These are phyloP conservation scores for Anser cygnoides DNA, from an alignment of 2,113 vertebrate genomes.

Conservation along the genomic window DNA sequence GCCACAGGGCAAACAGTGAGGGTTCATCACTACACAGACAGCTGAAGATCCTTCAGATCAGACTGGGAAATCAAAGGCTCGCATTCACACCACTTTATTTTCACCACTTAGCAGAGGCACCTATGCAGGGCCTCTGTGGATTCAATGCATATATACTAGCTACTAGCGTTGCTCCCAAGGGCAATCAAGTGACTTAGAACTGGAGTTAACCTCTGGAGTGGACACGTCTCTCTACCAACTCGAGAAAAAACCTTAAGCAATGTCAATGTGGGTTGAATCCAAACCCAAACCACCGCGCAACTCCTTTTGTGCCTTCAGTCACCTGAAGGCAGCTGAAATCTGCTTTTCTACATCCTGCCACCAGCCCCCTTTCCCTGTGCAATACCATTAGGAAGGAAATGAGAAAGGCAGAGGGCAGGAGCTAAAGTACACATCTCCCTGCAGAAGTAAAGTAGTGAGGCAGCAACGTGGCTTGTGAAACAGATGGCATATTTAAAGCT, in stretches of 20 bases:
- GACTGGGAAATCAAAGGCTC: not conserved
- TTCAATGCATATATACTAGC: rapidly evolving
- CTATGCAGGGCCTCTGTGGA: not conserved
- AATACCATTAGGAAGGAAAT: not conserved
- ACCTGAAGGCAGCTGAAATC: not conserved
- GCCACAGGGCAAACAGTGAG: not conserved
- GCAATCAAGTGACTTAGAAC: not conserved
- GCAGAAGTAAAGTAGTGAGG: not conserved
- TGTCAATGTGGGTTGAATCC: not conserved
- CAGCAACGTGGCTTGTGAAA: not conserved
- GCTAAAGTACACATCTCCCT: not conserved
- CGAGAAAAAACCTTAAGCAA: not conserved
- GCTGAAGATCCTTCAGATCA: not conserved
- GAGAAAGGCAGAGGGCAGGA: not conserved
- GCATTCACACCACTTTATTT: not conserved
- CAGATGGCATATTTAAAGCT: not conserved
- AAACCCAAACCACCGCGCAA: not conserved
- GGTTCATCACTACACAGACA: not conserved
- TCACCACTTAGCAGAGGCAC: not conserved
- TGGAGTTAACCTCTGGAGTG: not conserved
- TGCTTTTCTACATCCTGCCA: not conserved
- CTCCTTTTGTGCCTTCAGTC: not conserved
- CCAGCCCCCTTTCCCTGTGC: not conserved
- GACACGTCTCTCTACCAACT: not conserved
- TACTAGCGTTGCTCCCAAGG: not conserved